Evolutionary conservation across 1,140 invertebrate species (phyloP), one percentile per base, ranked within the genome.

Genomic region (Drosophila suzukii): DNA sequence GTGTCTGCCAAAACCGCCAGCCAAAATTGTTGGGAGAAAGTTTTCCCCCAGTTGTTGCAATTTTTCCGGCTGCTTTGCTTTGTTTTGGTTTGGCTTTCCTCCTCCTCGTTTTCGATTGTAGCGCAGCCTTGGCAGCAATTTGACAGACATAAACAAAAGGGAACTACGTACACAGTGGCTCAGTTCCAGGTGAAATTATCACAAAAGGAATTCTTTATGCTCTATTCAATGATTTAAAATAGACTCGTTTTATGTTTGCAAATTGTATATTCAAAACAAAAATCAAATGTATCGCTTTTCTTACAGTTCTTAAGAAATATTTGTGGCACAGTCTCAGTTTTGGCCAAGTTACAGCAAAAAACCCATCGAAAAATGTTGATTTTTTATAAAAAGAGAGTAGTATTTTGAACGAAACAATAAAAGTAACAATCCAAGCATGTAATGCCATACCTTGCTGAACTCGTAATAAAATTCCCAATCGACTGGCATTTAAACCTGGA

Each of bases 121-220:
- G 34, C 60, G 32, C 70, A 78, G 75, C 83, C 83, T 88, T 88
- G 83, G 65, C 83, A 89, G 83, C 83, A 83, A 89, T 88, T 88
- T 83, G 83, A 73, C 57, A 88, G 72, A 73, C 75, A 80, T 63
- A 88, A 83, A 80, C 78, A 88, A 89, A 75, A 60, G 81, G 27
- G 17, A 53, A 27, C 11, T 41, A 36, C 17, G 20, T 10, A 39
- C 17, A 49, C 51, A 32, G 17, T 12, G 38, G 10, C 13, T 17
- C 10, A 15, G 4, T 20, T 30, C 12, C 32, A 41, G 36, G 3
- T 20, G 11, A 11, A 27, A 11, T 34, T 15, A 24, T 60, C n/a
- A 20, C 5, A 34, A 24, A 32, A 13, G 3, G 20, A 15, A 57
- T 63, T 43, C 0, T 6, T 12, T 10, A 62, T 32, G 30, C 41